Evolutionary conservation across 2,113 vertebrate genomes (phyloP).

Genomic region (Taxidea taxus): DNA sequence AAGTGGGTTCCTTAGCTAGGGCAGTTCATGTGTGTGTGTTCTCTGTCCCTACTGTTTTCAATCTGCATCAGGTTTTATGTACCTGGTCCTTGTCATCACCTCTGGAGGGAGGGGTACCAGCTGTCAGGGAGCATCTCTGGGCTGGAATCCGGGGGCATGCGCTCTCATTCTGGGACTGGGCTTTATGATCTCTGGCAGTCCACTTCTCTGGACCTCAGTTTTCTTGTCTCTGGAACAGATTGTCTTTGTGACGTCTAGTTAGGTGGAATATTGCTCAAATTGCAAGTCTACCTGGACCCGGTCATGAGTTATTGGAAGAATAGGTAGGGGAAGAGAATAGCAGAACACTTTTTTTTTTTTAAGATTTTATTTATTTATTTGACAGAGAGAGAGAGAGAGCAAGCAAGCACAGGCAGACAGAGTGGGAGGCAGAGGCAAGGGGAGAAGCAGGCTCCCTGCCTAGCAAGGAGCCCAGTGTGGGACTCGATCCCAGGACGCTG

Average conservation of each 20-base stretch:
- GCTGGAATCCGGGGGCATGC: not conserved
- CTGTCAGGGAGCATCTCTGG: not conserved
- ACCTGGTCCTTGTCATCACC: not conserved
- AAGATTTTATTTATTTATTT: too few relatives aligned
- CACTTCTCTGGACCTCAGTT: not conserved
- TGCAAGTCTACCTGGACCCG: not conserved
- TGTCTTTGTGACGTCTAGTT: not conserved
- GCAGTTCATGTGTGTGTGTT: not conserved
- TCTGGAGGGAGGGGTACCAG: not conserved
- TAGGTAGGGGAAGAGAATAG: not conserved
- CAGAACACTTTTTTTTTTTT: not conserved
- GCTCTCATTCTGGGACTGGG: not conserved
- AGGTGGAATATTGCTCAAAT: not conserved
- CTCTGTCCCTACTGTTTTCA: not conserved
- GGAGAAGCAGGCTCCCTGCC: too few relatives aligned
- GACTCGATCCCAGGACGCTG: too few relatives aligned
- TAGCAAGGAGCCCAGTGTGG: too few relatives aligned
- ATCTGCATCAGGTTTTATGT: not conserved
- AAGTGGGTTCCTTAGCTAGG: rapidly evolving
- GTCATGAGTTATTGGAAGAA: not conserved
- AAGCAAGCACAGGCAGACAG: too few relatives aligned
- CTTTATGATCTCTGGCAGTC: not conserved
- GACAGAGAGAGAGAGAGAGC: too few relatives aligned
- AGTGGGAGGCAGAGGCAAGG: too few relatives aligned
- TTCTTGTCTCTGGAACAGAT: not conserved